phyloP scores from a whole-genome alignment of 2,797 vertebrate species.

The Caiman crocodilus region DNA sequence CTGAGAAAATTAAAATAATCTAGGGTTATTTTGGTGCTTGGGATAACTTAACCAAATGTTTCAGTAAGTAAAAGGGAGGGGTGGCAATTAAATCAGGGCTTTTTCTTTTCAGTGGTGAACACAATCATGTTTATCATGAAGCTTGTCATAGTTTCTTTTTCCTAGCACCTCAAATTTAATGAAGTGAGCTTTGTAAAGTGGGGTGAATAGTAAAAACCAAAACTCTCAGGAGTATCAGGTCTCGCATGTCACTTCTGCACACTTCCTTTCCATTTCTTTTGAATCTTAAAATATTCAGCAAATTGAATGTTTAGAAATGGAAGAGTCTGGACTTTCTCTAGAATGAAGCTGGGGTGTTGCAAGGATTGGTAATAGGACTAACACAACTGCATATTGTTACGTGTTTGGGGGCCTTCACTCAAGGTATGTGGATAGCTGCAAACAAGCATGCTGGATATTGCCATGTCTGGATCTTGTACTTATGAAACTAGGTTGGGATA shows the following conservation, averaged over 20 bases:
- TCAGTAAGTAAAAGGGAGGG: rapidly evolving
- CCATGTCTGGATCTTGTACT: not conserved
- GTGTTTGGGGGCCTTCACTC: not conserved
- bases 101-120: rapidly evolving
- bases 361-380: no score
- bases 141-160: rapidly evolving
- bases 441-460: not conserved
- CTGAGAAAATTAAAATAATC: not conserved
- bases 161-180: not conserved
- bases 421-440: not conserved
- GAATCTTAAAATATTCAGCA: rapidly evolving
- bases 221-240: not conserved
- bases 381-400: not conserved
- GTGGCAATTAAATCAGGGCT: rapidly evolving
- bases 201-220: rapidly evolving
- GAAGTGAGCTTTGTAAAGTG: rapidly evolving
- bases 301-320: rapidly evolving
- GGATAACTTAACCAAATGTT: rapidly evolving
- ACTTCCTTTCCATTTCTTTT: rapidly evolving
- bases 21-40: rapidly evolving
- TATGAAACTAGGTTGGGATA: not conserved
- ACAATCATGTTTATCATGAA: not conserved
- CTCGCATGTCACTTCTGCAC: rapidly evolving
- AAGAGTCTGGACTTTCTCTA: no score
- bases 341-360: not conserved